Conservation (phyloP, 2,888 invertebrate species). For the Ophonus ardosiacus region DNA sequence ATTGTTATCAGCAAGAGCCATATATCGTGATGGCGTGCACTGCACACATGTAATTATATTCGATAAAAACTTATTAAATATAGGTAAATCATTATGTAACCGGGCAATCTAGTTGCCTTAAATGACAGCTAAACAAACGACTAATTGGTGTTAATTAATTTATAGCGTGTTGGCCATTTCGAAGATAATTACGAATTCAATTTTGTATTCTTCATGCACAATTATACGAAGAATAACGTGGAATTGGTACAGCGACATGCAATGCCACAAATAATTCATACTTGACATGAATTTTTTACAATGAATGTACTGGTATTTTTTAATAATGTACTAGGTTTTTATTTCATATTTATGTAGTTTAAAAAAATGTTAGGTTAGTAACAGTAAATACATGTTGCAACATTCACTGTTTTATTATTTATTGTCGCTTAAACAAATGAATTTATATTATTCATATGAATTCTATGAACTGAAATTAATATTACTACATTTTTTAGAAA, state of each 20-base stretch:
- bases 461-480: too few relatives aligned
- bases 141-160: conserved; percentile 58
- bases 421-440: too few relatives aligned
- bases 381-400: too few relatives aligned
- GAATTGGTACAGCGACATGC: conserved; percentile 2
- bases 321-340: background rate
- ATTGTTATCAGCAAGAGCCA: conserved; percentile 31
- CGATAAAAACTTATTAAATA: conserved; percentile 58
- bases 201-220: conserved; percentile 18
- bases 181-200: conserved; percentile 31
- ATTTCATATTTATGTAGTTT: background rate
- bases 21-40: conserved; percentile 37
- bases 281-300: background rate
- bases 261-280: conserved; percentile 4
- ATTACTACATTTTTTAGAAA: too few relatives aligned
- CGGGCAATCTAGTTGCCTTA: conserved; percentile 29
- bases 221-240: conserved; percentile 5
- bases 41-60: conserved; percentile 29
- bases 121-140: conserved; percentile 53
- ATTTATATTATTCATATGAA: too few relatives aligned
- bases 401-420: too few relatives aligned
- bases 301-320: background rate
- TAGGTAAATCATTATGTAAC: conserved; percentile 57
- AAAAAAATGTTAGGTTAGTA: too few relatives aligned
- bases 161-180: conserved; percentile 50